These are phyloP conservation scores for Myotis findleyi DNA, from an alignment of 2,797 vertebrate genomes.

Conservation along the genomic window DNA sequence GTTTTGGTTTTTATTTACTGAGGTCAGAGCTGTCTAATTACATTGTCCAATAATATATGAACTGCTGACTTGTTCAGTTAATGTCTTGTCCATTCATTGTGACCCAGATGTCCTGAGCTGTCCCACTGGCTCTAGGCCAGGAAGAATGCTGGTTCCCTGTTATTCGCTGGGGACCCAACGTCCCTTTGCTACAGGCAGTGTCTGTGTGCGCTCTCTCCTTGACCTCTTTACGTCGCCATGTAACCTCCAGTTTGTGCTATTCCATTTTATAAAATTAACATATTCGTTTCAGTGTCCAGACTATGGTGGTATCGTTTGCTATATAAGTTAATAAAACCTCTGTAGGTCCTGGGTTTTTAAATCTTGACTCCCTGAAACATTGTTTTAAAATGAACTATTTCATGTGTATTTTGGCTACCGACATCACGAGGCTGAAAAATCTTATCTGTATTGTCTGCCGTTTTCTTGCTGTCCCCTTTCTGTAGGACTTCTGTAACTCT, in stretches of 20 bases:
- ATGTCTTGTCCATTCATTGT: background rate
- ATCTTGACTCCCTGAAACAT: background rate
- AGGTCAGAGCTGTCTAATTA: background rate
- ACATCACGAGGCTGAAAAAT: slow-evolving; percentile 44
- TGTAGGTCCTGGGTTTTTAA: background rate
- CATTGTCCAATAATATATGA: background rate
- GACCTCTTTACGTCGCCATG: background rate
- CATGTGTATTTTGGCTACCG: slow-evolving; percentile 57
- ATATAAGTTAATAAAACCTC: background rate
- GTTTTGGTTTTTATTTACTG: background rate
- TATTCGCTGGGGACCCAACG: background rate
- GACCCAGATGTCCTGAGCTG: background rate
- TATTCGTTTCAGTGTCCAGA: background rate
- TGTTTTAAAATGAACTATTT: slow-evolving; percentile 60
- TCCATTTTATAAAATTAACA: background rate
- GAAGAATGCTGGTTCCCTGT: background rate
- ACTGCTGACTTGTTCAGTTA: background rate
- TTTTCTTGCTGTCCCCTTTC: slow-evolving; percentile 83
- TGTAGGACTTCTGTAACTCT: slow-evolving; percentile 83
- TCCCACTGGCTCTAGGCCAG: background rate
- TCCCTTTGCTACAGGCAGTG: background rate
- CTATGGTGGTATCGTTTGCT: background rate
- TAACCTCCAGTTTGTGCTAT: background rate
- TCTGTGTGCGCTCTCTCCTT: background rate
- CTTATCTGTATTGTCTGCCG: slow-evolving; percentile 77